These are phyloP conservation scores for Pammene fasciana DNA, from an alignment of 2,888 invertebrate species.

Conservation along the genomic window DNA sequence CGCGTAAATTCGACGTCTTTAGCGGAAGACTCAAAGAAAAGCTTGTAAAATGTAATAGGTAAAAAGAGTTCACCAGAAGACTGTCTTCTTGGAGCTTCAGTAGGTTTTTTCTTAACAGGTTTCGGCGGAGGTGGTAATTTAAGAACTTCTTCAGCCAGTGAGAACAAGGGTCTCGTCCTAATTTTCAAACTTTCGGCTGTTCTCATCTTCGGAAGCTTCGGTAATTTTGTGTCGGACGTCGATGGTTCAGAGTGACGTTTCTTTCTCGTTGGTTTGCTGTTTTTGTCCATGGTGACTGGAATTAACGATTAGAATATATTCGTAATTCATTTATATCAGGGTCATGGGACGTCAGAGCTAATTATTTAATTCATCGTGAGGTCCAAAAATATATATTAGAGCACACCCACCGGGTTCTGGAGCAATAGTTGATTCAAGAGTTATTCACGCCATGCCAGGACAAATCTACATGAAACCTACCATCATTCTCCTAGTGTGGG, in stretches of 20 bases:
- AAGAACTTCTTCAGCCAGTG: conserved; percentile 85
- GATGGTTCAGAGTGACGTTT: conserved; percentile 70
- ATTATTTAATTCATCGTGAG: no score
- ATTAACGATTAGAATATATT: background rate
- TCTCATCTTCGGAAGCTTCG: conserved; percentile 80
- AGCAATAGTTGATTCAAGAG: no score
- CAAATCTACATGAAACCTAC: no score
- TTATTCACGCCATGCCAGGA: no score
- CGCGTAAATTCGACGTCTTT: no score
- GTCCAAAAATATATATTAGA: no score
- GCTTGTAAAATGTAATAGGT: no score
- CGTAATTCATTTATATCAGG: no score
- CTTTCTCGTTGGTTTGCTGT: conserved; percentile 70
- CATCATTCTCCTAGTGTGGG: no score
- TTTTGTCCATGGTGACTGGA: conserved; percentile 52
- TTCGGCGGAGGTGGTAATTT: conserved; percentile 73
- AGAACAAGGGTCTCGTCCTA: conserved; percentile 83
- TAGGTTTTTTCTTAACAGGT: conserved; percentile 64
- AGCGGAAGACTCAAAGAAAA: no score
- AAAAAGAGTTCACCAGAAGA: conserved; percentile 63
- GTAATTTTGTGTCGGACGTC: conserved; percentile 77
- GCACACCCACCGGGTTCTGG: no score
- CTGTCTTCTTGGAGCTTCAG: conserved; percentile 55
- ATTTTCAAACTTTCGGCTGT: conserved; percentile 84
- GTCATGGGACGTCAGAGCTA: no score